A percentile compares a stretch with the other conserved stretches of the same genome.
These are phyloP conservation scores for Diplodus sargus DNA, from an alignment of 2,797 vertebrate genomes.

Conservation along the genomic window DNA sequence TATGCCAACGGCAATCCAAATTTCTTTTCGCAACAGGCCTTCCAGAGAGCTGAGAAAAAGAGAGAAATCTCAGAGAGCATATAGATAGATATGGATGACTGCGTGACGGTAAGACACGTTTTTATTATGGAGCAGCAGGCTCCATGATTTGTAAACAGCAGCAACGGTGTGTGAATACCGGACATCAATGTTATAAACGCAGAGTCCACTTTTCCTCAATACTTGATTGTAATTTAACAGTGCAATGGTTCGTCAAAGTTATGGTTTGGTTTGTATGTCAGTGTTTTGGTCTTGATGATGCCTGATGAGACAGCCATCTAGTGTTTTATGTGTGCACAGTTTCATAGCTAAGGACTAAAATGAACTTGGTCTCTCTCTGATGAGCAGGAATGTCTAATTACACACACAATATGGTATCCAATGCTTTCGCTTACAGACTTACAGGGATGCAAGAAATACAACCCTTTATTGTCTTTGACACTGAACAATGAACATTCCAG, in stretches of 20 bases:
- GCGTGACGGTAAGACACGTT: too few relatives aligned
- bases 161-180: too few relatives aligned
- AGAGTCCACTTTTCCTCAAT: too few relatives aligned
- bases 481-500: not conserved
- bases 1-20: too few relatives aligned
- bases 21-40: too few relatives aligned
- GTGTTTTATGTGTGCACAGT: not conserved
- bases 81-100: too few relatives aligned
- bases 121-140: too few relatives aligned
- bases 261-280: not conserved
- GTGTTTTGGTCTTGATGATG: not conserved
- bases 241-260: not conserved
- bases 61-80: too few relatives aligned
- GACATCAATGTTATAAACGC: too few relatives aligned
- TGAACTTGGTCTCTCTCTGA: not conserved
- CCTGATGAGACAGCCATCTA: too few relatives aligned
- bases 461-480: not conserved
- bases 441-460: conserved; percentile 3
- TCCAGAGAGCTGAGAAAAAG: too few relatives aligned
- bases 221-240: not conserved
- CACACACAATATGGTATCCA: not conserved
- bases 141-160: too few relatives aligned
- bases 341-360: not conserved
- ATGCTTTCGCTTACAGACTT: not conserved
- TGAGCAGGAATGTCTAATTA: not conserved